phyloP scores from a whole-genome alignment of 1,140 invertebrate genomes.

The roundworm (Caenorhabditis elegans) region DNA sequence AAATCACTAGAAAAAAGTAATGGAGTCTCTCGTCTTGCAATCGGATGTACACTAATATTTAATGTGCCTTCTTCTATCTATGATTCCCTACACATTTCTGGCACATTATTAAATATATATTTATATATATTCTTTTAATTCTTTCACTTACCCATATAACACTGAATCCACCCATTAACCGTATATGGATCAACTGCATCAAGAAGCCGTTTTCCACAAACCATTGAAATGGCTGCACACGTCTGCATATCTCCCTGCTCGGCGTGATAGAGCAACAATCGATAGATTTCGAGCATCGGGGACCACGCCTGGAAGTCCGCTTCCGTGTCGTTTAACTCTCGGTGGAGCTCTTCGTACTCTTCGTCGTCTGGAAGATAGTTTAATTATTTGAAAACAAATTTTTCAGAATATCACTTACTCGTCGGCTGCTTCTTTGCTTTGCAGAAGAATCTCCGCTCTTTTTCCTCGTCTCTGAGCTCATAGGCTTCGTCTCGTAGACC shows the following conservation, averaged over 20 bases:
- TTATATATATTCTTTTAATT: no score
- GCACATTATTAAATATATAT: no score
- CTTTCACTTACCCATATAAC: not conserved
- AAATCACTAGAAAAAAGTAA: no score
- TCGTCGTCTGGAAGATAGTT: not conserved
- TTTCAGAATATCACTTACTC: not conserved
- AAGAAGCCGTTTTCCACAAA: not conserved
- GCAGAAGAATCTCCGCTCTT: not conserved
- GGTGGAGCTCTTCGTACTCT: not conserved
- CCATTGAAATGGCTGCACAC: constrained; percentile 19
- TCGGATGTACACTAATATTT: no score
- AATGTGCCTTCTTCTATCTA: no score
- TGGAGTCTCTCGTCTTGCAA: no score
- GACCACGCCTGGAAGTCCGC: not conserved
- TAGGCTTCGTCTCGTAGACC: not conserved
- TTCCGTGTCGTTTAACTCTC: not conserved
- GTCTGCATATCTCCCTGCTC: constrained; percentile 34
- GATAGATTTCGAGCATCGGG: not conserved
- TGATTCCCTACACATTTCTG: no score
- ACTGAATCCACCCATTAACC: constrained; percentile 3
- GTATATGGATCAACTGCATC: not conserved
- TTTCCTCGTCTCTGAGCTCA: not conserved
- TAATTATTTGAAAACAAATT: not conserved
- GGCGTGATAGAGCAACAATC: not conserved
- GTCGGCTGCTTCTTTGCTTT: not conserved